Conservation (phyloP, 1,140 invertebrate genomes). For the Leguminivora glycinivorella region DNA sequence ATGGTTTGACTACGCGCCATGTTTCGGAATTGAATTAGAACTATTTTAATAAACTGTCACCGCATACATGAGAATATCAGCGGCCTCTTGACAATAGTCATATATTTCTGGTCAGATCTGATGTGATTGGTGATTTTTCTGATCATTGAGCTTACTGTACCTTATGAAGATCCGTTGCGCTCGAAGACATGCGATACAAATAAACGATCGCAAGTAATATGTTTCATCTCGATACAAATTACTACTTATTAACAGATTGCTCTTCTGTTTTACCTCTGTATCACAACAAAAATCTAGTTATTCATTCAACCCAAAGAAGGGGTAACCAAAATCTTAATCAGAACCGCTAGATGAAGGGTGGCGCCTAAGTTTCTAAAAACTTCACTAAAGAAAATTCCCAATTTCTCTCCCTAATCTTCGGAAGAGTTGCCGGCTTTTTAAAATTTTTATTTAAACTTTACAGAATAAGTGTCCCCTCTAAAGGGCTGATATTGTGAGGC, state of each 20-base stretch:
- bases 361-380: conserved; percentile 34
- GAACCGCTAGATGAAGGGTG: conserved; percentile 8
- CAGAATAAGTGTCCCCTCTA: conserved; percentile 67
- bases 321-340: conserved; percentile 1
- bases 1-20: too few species aligned
- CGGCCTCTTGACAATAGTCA: too few species aligned
- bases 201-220: too few species aligned
- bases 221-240: neutral
- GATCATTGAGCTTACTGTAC: too few species aligned
- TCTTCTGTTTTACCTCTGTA: neutral
- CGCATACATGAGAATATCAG: too few species aligned
- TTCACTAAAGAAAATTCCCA: conserved; percentile 41
- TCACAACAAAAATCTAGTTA: neutral
- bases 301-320: neutral
- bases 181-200: too few species aligned
- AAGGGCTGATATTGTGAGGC: conserved; percentile 72
- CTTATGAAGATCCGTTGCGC: too few species aligned
- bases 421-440: conserved; percentile 63
- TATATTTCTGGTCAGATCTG: too few species aligned
- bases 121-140: too few species aligned
- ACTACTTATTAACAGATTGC: neutral
- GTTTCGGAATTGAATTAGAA: too few species aligned
- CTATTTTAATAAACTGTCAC: too few species aligned
- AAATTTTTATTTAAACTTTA: conserved; percentile 76
- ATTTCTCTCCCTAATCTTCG: conserved; percentile 33